Conservation (phyloP, 2,797 vertebrate species). For the Chromis chromis region DNA sequence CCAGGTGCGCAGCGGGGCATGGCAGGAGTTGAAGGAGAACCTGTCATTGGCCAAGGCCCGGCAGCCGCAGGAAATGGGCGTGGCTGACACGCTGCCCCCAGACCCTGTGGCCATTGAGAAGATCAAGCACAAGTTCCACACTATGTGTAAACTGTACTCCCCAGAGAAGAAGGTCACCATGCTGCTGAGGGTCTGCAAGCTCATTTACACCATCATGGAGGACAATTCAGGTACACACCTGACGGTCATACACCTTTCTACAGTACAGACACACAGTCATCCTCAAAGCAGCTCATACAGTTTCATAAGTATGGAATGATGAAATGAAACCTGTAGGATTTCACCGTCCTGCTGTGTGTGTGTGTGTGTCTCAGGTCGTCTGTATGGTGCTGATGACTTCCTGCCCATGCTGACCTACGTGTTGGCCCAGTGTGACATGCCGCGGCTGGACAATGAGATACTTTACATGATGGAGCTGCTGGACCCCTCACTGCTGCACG, state of each 20-base stretch:
- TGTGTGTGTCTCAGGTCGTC: constrained; percentile 81
- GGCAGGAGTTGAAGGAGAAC: constrained; percentile 91
- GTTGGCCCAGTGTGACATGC: constrained; percentile 93
- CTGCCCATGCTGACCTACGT: constrained; percentile 92
- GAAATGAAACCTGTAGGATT: neutral
- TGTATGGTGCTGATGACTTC: constrained; percentile 94
- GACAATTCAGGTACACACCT: constrained; percentile 64
- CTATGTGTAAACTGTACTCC: constrained; percentile 93
- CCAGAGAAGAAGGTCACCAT: constrained; percentile 92
- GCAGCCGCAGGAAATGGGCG: constrained; percentile 90
- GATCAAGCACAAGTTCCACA: constrained; percentile 90
- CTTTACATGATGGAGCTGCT: constrained; percentile 98
- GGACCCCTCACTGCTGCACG: constrained; percentile 90
- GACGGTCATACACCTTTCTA: neutral
- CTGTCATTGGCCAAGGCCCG: constrained; percentile 87
- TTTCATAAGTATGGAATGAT: neutral
- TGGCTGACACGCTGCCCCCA: constrained; percentile 84
- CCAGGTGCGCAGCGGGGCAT: constrained; percentile 86
- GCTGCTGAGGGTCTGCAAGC: constrained; percentile 89
- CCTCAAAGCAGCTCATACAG: neutral
- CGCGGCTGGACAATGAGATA: constrained; percentile 92
- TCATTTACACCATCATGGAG: constrained; percentile 88
- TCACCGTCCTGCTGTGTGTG: neutral
- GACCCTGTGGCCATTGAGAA: constrained; percentile 90
- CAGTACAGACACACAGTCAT: neutral